These are phyloP conservation scores for Liparis tanakae DNA, from an alignment of 2,797 vertebrate genomes.

Conservation along the genomic window DNA sequence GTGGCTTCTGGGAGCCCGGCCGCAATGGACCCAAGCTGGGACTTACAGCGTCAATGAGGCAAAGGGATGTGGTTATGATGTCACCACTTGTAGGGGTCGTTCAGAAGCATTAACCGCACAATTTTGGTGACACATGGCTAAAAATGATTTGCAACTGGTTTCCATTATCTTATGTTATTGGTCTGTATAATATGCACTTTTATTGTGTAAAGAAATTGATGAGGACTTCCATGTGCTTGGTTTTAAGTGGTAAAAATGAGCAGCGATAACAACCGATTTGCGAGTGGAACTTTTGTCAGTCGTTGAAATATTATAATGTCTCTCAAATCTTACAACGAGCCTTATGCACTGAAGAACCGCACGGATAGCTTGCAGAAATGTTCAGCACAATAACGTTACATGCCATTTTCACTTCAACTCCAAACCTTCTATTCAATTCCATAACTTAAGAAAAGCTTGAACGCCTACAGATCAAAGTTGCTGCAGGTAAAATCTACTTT, in stretches of 20 bases:
- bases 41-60: slow-evolving; percentile 72
- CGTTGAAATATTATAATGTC: slow-evolving; percentile 40
- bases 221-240: slow-evolving; percentile 35
- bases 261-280: slow-evolving; percentile 42
- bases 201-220: slow-evolving; percentile 68
- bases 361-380: slow-evolving; percentile 23
- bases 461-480: slow-evolving; percentile 40
- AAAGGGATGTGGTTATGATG: slow-evolving; percentile 85
- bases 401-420: slow-evolving; percentile 23
- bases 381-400: slow-evolving; percentile 17
- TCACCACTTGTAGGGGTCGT: slow-evolving; percentile 79
- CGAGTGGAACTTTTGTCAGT: slow-evolving; percentile 31
- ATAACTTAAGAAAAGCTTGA: slow-evolving; percentile 34
- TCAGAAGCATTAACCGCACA: slow-evolving; percentile 80
- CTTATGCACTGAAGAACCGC: slow-evolving; percentile 22
- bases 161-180: slow-evolving; percentile 75
- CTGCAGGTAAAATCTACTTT: slow-evolving; percentile 51
- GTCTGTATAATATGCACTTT: slow-evolving; percentile 61
- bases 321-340: slow-evolving; percentile 34
- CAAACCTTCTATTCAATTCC: slow-evolving; percentile 32
- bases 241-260: slow-evolving; percentile 53
- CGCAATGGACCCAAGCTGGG: slow-evolving; percentile 74
- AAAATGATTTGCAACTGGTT: slow-evolving; percentile 80
- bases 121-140: slow-evolving; percentile 74
- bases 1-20: slow-evolving; percentile 79